Evolutionary conservation across 2,888 invertebrate genomes (phyloP), one percentile per base, ranked within the genome.

Genomic region (Dyspetes luteomarginatus): DNA sequence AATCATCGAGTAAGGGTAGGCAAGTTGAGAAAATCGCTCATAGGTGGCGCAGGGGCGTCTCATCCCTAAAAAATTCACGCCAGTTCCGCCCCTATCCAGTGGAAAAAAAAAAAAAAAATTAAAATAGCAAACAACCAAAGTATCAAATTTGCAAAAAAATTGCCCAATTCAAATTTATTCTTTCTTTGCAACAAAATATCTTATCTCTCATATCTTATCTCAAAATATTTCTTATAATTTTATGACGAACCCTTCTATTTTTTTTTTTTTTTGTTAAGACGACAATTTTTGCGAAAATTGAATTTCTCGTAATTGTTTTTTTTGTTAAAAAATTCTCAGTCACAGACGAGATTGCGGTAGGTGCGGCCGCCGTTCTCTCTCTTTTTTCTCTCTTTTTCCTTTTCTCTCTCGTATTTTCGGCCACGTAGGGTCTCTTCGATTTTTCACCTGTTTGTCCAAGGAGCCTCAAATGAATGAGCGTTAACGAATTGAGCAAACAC

Each of bases 401-500:
- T n/a, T 30, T 58, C 26, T 71, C 22, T 28, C 50, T 55, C 45
- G 28, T 36, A 45, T 60, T 73, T 73, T 28, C 43, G 64, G 55
- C 45, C 58, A 55, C 55, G 22, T 12, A 64, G 28, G 30, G 41
- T 62, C 48, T 78, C 62, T 19, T 48, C 26, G 17, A 4, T 30
- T 48, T 77, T 68, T 68, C 77, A 50, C 56, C 73, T 74, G 52
- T 81, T 81, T 73, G 81, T 64, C 68, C 12, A 77, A 74, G 65
- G 55, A 58, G 73, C 28, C 67, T 60, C 64, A 41, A 62, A 50
- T 12, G 26, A 62, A 50, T 12, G 26, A 58, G 81, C 58, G 81
- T 65, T 81, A 81, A 81, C 64, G 30, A 69, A 81, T 73, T 73
- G 64, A 28, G 56, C 73, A 81, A 81, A 81, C 41, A 75, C 2